phyloP scores from a whole-genome alignment of 2,797 vertebrate species.

The Helicolenus hilgendorfi region DNA sequence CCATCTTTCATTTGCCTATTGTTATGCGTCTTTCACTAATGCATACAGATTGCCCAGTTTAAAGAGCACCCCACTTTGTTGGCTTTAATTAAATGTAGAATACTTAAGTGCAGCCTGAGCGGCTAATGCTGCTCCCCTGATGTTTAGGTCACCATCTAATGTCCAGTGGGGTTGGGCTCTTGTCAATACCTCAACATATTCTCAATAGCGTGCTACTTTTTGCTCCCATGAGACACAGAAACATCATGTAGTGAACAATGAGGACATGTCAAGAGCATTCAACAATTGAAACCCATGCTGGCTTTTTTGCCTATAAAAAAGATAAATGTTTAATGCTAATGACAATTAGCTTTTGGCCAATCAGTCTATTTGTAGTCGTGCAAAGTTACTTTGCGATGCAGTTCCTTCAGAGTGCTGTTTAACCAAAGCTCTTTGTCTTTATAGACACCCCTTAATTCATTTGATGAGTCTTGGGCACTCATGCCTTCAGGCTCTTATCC shows the following conservation, averaged over 20 bases:
- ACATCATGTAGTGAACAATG: constrained; percentile 29
- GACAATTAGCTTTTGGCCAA: constrained; percentile 21
- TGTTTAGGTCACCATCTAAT: constrained; percentile 59
- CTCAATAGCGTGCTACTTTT: constrained; percentile 15
- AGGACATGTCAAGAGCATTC: not conserved
- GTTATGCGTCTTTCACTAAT: constrained; percentile 38
- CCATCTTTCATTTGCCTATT: constrained; percentile 21
- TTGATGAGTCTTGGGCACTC: constrained; percentile 64
- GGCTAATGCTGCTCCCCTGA: constrained; percentile 65
- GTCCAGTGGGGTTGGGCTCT: constrained; percentile 5
- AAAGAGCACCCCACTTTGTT: constrained; percentile 60
- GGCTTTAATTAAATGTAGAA: constrained; percentile 76
- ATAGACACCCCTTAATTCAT: constrained; percentile 58
- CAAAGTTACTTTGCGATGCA: constrained; percentile 43
- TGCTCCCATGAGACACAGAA: constrained; percentile 21
- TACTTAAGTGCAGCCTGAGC: constrained; percentile 68
- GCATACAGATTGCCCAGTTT: constrained; percentile 34
- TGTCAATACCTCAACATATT: constrained; percentile 52
- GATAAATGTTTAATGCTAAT: constrained; percentile 18
- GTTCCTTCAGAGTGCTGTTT: constrained; percentile 48
- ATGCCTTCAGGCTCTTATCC: constrained; percentile 69
- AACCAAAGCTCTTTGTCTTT: constrained; percentile 51
- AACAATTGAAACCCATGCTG: not conserved
- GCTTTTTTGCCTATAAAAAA: not conserved
- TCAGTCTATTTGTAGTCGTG: constrained; percentile 47